Evolutionary conservation across 2,888 invertebrate genomes (phyloP), one percentile per base, ranked within the genome.

Genomic region (Lordiphosa fenestrarum): DNA sequence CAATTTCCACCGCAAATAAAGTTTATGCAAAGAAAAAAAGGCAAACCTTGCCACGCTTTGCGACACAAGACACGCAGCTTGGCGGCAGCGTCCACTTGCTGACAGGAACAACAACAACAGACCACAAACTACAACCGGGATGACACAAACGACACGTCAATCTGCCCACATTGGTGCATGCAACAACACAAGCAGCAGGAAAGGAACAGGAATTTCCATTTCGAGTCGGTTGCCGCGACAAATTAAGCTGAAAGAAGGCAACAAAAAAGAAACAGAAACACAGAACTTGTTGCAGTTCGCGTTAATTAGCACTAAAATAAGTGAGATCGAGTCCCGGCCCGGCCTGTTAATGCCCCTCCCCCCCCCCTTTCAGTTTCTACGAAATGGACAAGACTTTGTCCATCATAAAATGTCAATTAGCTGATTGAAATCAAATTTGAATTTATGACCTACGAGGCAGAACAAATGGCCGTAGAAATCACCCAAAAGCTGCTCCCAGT

Each of bases 141-240:
- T 77, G 77, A 74, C 80, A 81, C 68, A 75, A 77, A 77, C 80
- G 71, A 81, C 82, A 82, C 80, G 82, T 81, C 82, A 82, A 82
- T 81, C 74, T 80, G 80, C 80, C 80, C 80, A 81, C 80, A 74
- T 81, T 59, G 65, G 53, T 44, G 60, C 60, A 73, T 66, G 78
- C 76, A 71, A 78, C 21, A 40, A 40, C 40, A 7, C 3, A 21
- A 40, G 13, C 15, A 30, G 30, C 12, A 44, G 30, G 10, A 5
- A 9, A 68, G 66, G 37, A 76, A 78, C 77, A 70, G 76, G 77
- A 72, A 76, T 77, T 66, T 70, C 77, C 73, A 65, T 76, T 80
- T 68, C 80, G 61, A 72, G 70, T 54, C 57, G 70, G 63, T 70
- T 23, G 72, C 72, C 62, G 70, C 77, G 80, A 80, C 80, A 80